Conservation (phyloP, 2,888 invertebrate species). For the Melangyna quadrimaculata region DNA sequence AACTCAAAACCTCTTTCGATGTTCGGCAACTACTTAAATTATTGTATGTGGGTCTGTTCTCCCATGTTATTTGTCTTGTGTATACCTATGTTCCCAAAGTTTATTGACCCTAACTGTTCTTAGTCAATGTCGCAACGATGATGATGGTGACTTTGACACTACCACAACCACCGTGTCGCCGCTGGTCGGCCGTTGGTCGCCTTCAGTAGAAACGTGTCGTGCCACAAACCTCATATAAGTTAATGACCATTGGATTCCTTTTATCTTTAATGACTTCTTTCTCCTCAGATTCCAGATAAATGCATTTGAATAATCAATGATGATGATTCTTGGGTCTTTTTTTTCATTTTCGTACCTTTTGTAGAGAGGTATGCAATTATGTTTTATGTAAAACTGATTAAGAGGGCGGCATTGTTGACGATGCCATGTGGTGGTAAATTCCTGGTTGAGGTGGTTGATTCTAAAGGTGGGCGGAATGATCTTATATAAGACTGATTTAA, state of each 20-base stretch:
- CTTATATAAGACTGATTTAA: conserved; percentile 10
- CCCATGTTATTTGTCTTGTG: background rate
- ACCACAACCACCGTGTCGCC: background rate
- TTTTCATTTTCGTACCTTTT: background rate
- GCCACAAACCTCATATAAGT: conserved; percentile 1
- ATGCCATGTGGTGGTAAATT: background rate
- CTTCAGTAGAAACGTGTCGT: background rate
- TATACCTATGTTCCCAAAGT: conserved; percentile 11
- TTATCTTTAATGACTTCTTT: conserved; percentile 22
- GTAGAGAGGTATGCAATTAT: conserved; percentile 7
- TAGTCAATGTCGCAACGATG: background rate
- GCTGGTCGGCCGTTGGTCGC: background rate
- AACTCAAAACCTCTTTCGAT: conserved; percentile 18
- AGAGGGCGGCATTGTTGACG: conserved; percentile 2
- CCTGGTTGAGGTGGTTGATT: background rate
- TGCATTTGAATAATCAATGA: conserved; percentile 21
- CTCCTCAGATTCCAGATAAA: background rate
- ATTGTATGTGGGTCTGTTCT: conserved; percentile 25
- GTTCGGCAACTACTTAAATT: conserved; percentile 35
- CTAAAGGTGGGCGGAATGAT: background rate
- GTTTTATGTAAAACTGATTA: background rate
- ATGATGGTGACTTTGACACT: conserved; percentile 4
- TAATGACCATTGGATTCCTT: conserved; percentile 9
- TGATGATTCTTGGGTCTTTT: background rate
- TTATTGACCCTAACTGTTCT: conserved; percentile 30